Conservation (phyloP, 2,113 vertebrate species). For the Poicephalus gulielmi region DNA sequence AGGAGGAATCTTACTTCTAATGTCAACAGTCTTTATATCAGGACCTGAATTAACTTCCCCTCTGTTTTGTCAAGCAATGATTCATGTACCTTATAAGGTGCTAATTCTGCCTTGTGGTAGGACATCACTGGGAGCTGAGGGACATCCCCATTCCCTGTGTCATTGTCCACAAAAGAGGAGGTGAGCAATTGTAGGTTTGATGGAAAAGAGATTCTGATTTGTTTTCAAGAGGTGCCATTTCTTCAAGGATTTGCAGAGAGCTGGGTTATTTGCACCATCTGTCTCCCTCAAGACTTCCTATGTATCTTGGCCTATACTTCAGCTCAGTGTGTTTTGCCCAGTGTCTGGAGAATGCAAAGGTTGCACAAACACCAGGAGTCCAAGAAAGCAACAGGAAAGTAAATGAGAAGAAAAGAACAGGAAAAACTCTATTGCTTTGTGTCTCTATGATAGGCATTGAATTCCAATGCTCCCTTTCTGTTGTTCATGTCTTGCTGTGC, state of each 20-base stretch:
- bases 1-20: neutral
- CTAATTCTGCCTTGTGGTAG: neutral
- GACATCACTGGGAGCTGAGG: neutral
- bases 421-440: neutral
- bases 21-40: neutral
- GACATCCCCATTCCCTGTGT: neutral
- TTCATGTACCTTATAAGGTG: neutral
- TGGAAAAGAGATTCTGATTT: neutral
- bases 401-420: neutral
- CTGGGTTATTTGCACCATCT: neutral
- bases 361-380: neutral
- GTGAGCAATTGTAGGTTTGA: neutral
- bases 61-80: neutral
- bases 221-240: neutral
- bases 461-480: neutral
- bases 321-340: neutral
- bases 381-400: neutral
- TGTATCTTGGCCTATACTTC: neutral
- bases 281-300: neutral
- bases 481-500: slow-evolving; percentile 25
- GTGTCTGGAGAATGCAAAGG: neutral
- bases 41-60: neutral
- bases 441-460: neutral
- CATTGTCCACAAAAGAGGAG: neutral
- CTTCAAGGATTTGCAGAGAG: neutral